Evolutionary conservation across 1,140 invertebrate species (phyloP).

Genomic region (Meloidogyne hapla): DNA sequence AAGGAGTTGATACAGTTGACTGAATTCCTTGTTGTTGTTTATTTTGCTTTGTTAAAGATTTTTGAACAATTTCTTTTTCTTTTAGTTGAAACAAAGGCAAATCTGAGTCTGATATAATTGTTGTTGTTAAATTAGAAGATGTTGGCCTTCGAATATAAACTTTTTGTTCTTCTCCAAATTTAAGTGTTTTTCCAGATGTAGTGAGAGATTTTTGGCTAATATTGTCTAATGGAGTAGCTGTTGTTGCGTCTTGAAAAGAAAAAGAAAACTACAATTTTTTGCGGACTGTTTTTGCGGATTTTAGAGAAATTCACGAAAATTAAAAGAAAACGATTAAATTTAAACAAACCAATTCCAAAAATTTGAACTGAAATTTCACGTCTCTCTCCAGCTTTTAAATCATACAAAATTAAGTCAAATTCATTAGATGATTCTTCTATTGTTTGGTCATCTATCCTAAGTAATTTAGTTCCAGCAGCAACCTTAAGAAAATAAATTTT

Average conservation of each 20-base stretch:
- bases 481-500: constrained; percentile 28
- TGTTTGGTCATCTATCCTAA: constrained; percentile 27
- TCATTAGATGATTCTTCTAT: not conserved
- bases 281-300: too few relatives aligned
- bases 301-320: too few relatives aligned
- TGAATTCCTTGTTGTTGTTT: not conserved
- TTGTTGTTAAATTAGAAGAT: not conserved
- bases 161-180: constrained; percentile 29
- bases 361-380: constrained; percentile 52
- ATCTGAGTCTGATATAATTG: not conserved
- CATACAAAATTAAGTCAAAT: constrained; percentile 10
- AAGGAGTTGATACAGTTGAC: not conserved
- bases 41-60: not conserved
- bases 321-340: too few relatives aligned
- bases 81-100: not conserved
- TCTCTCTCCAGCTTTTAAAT: constrained; percentile 43
- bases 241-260: constrained; percentile 21
- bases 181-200: not conserved
- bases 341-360: constrained; percentile 60
- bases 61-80: not conserved
- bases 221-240: constrained; percentile 6
- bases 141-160: constrained; percentile 33
- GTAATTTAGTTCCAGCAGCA: constrained; percentile 40
- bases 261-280: constrained; percentile 27
- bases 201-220: constrained; percentile 10